Base-by-base conservation (phyloP, 2,113 vertebrate genomes). In the Spea bombifrons region DNA sequence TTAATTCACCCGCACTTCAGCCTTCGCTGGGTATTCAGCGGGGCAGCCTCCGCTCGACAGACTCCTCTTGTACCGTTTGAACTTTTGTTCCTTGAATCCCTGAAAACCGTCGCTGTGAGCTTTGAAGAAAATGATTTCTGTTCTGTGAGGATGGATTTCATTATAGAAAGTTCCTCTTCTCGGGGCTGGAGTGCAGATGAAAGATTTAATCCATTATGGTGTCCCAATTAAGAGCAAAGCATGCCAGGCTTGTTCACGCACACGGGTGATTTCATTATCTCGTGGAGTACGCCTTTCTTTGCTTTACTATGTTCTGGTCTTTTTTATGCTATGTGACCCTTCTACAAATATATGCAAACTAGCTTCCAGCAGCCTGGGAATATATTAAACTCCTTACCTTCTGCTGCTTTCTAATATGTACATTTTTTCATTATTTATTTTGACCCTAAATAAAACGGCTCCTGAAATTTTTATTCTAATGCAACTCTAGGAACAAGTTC, bases 111-210 rank as follows among this genome's bases (percentile, higher is more conserved):
- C 30, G 52, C 16, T 57, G 7, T 48, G 16, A 7, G 15, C 47
- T 75, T 15, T 52, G 17, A 30, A 43, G 73, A 48, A 66, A 75
- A 65, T 66, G 47, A 66, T 65, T 75, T 75, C 71, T 73, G 45
- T 44, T 10, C 48, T 12, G 3, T 49, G 59, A 13, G 50, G 50
- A 75, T 66, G 61, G 30, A 13, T 75, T 49, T 75, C 48, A 52
- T 75, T 75, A 66, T 46, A 66, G 73, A 75, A 17, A 66, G 15
- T 75, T 66, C 63, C 48, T 66, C 63, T 53, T 53, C 73, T 66
- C 49, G 73, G 73, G 52, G 47, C 30, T 52, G 47, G 63, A 66
- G 48, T 44, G 73, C 17, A 66, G 52, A 75, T 65, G 59, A 61
- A 5, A n/a, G 59, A 61, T 61, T 61, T 10, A 61, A 61, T 61